Evolutionary conservation across 2,888 invertebrate species (phyloP).

Genomic region (Calliopum simillimum): DNA sequence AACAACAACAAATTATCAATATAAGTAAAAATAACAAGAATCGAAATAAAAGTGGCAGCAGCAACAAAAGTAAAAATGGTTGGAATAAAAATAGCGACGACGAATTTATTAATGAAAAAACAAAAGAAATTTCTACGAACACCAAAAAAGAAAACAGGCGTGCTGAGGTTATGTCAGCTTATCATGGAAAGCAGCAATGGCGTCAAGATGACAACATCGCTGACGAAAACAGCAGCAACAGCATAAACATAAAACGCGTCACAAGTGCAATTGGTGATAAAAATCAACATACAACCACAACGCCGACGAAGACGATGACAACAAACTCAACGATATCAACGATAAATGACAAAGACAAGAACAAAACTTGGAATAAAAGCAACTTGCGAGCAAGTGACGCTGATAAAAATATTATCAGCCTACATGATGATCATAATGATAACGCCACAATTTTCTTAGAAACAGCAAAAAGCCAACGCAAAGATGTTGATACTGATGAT

Average conservation of each 20-base stretch:
- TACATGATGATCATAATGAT: no score
- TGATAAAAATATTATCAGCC: no score
- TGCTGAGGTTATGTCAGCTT: not conserved
- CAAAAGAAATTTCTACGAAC: not conserved
- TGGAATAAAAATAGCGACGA: conserved; percentile 1
- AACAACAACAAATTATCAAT: conserved; percentile 15
- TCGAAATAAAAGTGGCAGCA: not conserved
- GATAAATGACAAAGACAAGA: no score
- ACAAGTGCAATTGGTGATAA: no score
- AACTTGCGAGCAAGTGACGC: no score
- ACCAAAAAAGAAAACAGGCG: not conserved
- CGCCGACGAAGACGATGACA: not conserved
- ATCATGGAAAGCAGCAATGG: not conserved
- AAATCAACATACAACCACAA: not conserved
- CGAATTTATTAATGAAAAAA: not conserved
- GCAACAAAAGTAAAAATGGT: not conserved
- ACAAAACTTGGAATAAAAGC: no score
- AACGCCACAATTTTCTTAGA: no score
- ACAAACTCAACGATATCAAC: not conserved
- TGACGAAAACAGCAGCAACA: not conserved
- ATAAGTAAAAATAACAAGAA: conserved; percentile 32
- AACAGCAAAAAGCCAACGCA: no score
- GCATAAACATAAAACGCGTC: not conserved
- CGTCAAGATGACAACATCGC: not conserved
- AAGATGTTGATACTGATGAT: not conserved